A percentile compares a stretch with the other conserved stretches of the same genome.
Evolutionary conservation across 1,140 invertebrate genomes (phyloP).

Genomic region (Dendroctonus valens): DNA sequence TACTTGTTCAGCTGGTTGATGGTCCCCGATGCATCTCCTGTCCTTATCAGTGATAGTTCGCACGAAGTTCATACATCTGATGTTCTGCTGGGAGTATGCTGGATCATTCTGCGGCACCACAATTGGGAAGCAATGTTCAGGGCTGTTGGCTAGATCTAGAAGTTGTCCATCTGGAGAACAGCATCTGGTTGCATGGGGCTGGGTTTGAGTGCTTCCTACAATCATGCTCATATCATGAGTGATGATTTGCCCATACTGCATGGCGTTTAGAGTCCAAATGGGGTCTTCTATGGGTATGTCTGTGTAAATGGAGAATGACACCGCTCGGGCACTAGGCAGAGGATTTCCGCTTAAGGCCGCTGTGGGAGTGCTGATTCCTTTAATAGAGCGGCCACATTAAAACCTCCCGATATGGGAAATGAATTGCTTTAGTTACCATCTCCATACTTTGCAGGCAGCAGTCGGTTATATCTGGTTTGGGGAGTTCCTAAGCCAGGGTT

Average conservation of each 20-base stretch:
- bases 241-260: slow-evolving; percentile 86
- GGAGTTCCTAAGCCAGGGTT: slow-evolving; percentile 73
- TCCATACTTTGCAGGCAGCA: slow-evolving; percentile 77
- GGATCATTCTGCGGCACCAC: slow-evolving; percentile 79
- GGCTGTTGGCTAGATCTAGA: slow-evolving; percentile 51
- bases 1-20: slow-evolving; percentile 72
- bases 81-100: slow-evolving; percentile 65
- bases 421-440: slow-evolving; percentile 61
- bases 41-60: slow-evolving; percentile 72
- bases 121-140: slow-evolving; percentile 79
- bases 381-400: neutral
- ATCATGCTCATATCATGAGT: slow-evolving; percentile 83
- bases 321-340: slow-evolving; percentile 67
- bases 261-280: slow-evolving; percentile 71
- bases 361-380: slow-evolving; percentile 66
- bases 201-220: slow-evolving; percentile 67
- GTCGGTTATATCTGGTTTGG: slow-evolving; percentile 59
- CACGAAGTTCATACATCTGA: slow-evolving; percentile 83
- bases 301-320: slow-evolving; percentile 69
- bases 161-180: slow-evolving; percentile 67
- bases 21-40: slow-evolving; percentile 61
- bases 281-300: slow-evolving; percentile 64
- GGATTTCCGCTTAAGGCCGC: slow-evolving; percentile 59
- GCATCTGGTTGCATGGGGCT: slow-evolving; percentile 65
- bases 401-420: neutral